Evolutionary conservation across 2,888 invertebrate genomes (phyloP).

Genomic region (Ormyrus nitidulus): DNA sequence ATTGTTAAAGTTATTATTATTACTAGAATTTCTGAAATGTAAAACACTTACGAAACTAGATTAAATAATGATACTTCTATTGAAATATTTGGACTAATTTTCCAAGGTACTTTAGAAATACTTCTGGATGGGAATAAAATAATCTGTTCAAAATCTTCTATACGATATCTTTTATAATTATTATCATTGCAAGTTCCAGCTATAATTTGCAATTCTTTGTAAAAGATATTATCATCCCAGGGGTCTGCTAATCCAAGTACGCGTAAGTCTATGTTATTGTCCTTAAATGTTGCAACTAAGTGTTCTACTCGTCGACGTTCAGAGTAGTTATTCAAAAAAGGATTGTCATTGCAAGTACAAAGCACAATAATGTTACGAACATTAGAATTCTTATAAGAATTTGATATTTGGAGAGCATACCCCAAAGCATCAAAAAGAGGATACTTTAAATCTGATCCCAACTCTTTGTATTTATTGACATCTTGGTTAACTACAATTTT

Average conservation of each 20-base stretch:
- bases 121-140: constrained; percentile 56
- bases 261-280: constrained; percentile 52
- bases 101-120: constrained; percentile 51
- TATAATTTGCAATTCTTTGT: constrained; percentile 59
- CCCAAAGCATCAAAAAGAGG: constrained; percentile 57
- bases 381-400: constrained; percentile 44
- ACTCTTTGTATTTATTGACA: constrained; percentile 18
- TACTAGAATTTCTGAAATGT: neutral
- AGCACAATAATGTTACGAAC: constrained; percentile 56
- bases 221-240: constrained; percentile 58
- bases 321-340: constrained; percentile 33
- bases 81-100: constrained; percentile 41
- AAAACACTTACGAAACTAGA: constrained; percentile 47
- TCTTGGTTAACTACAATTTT: constrained; percentile 36
- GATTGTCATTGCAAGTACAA: constrained; percentile 59
- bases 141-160: constrained; percentile 56
- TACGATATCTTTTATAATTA: constrained; percentile 27
- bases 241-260: constrained; percentile 55
- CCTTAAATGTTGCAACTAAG: constrained; percentile 55
- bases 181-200: constrained; percentile 48
- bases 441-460: constrained; percentile 34
- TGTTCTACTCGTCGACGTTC: constrained; percentile 52
- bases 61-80: constrained; percentile 38
- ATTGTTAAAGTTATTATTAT: no score
- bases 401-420: constrained; percentile 50